Percentiles rank a stretch among this genome's conserved stretches.
phyloP scores from a whole-genome alignment of 2,797 vertebrate species.

The Cheirogaleus major region DNA sequence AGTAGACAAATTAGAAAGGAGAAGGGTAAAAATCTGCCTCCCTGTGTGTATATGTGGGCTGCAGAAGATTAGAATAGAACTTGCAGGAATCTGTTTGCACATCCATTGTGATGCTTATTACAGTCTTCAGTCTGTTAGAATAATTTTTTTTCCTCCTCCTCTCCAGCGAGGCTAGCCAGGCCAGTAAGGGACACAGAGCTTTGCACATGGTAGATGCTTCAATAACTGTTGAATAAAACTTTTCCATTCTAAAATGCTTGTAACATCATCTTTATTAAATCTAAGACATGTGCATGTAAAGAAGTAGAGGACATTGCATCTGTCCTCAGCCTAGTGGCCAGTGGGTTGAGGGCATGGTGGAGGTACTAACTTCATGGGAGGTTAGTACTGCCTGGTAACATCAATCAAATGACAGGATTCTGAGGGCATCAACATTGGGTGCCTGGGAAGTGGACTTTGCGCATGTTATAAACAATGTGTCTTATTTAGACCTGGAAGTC shows the following conservation, averaged over 20 bases:
- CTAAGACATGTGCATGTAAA: accelerated
- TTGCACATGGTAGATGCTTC: background rate
- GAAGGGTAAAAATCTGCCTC: background rate
- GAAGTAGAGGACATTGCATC: accelerated
- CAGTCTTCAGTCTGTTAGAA: background rate
- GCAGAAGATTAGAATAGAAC: background rate
- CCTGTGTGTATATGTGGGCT: background rate
- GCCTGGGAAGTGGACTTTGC: background rate
- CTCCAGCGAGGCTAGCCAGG: background rate
- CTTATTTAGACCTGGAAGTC: background rate
- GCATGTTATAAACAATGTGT: accelerated
- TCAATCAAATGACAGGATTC: background rate
- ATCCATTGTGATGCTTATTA: background rate
- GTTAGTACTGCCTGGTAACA: accelerated
- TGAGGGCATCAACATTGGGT: accelerated
- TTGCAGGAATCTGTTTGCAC: background rate
- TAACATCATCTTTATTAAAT: background rate
- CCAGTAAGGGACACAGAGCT: background rate
- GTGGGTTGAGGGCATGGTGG: background rate
- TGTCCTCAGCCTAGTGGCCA: background rate
- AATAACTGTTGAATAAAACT: background rate
- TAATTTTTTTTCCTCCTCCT: no score
- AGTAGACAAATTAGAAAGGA: constrained; percentile 23
- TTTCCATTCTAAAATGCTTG: background rate
- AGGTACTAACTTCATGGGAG: accelerated